Evolutionary conservation across 1,140 invertebrate genomes (phyloP), one percentile per base, ranked within the genome.

Genomic region (Drosophila setifemur): DNA sequence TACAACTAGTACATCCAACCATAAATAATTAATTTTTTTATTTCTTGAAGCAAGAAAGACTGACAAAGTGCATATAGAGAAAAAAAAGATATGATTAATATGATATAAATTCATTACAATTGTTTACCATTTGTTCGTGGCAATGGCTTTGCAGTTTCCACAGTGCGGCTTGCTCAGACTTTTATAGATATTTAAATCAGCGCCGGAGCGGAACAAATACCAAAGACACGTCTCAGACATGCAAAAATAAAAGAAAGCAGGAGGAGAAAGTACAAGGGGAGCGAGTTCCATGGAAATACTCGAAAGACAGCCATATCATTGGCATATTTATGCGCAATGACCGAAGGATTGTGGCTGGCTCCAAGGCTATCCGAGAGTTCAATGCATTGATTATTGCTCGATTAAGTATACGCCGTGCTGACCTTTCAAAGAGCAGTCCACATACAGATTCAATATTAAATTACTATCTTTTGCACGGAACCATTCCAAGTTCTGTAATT

Each of bases 321-420:
- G 60, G 60, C 60, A 78, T 83, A 74, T 83, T 74, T 83, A 77
- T 73, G 69, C 42, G 45, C 25, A 12, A 23, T 16, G 33, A 43
- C 37, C 31, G 57, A 43, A 37, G 57, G 25, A 57, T 37, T 57
- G 57, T 31, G 37, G 37, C 50, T 33, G 57, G 42, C 5, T 43
- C 18, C 57, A 61, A 44, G 57, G 52, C 28, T 50, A 39, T n/a
- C 7, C 11, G 18, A 26, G 42, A 44, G 73, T 83, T 83, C 64
- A 83, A 71, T 78, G 79, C 66, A 75, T 86, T 79, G 64, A 72
- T 72, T 72, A 63, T 71, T 44, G 54, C 45, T 18, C 42, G 35
- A 85, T 72, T 72, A 57, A 58, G 47, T 43, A 57, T 69, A 77
- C 69, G 58, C 39, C 53, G 29, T 53, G 54, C 45, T 35, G 45